Evolutionary conservation across 2,797 vertebrate genomes (phyloP).

Genomic region (Champsocephalus esox): DNA sequence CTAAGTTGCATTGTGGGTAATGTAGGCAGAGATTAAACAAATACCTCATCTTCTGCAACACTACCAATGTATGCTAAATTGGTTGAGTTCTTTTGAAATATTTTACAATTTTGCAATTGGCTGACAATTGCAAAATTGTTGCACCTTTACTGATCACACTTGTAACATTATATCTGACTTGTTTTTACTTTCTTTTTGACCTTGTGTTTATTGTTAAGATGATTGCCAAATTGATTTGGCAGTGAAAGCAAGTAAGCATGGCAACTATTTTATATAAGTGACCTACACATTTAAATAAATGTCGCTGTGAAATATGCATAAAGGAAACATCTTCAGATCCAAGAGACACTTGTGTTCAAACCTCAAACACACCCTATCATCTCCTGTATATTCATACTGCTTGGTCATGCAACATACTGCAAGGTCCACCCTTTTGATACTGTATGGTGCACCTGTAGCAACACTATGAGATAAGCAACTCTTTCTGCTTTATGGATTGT

Average conservation of each 20-base stretch:
- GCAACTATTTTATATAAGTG: neutral
- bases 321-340: slow-evolving; percentile 11
- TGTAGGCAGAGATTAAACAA: too few species aligned
- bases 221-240: neutral
- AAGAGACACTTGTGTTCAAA: neutral
- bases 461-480: neutral
- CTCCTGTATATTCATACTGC: neutral
- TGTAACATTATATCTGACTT: neutral
- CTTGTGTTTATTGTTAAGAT: neutral
- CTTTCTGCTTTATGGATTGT: neutral
- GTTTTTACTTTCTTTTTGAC: neutral
- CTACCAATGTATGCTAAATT: neutral
- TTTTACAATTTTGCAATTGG: too few species aligned
- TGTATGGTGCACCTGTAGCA: slow-evolving; percentile 21
- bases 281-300: neutral
- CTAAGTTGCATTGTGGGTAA: neutral
- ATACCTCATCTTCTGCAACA: too few species aligned
- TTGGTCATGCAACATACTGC: neutral
- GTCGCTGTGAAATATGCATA: too few species aligned
- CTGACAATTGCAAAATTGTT: too few species aligned
- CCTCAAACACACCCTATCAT: neutral
- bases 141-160: too few species aligned
- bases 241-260: neutral
- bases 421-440: neutral
- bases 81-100: too few species aligned